Percentiles rank a stretch among this genome's conserved stretches.
Evolutionary conservation across 2,113 vertebrate species (phyloP).

Genomic region (Catharus fuscescens): DNA sequence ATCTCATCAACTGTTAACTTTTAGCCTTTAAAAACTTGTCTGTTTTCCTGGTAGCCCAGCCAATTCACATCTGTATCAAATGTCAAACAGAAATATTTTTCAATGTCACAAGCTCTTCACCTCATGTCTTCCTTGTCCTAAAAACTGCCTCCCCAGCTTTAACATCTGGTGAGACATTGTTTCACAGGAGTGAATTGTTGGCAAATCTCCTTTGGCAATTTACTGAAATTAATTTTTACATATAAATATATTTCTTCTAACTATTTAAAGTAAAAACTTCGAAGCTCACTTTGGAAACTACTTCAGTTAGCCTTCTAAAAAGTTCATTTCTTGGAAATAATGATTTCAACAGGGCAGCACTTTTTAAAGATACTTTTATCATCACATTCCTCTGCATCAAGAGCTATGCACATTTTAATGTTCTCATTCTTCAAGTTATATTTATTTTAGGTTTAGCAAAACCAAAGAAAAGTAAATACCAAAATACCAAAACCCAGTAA

Average conservation of each 20-base stretch:
- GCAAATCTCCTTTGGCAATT: not conserved
- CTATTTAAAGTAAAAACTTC: not conserved
- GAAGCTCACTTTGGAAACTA: not conserved
- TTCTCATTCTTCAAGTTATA: not conserved
- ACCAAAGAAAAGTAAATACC: not conserved
- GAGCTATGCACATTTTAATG: not conserved
- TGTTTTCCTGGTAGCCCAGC: not conserved
- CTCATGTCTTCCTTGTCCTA: not conserved
- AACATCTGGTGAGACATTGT: not conserved
- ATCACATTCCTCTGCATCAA: not conserved
- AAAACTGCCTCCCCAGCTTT: not conserved
- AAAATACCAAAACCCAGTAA: not conserved
- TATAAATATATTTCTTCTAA: not conserved
- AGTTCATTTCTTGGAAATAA: not conserved
- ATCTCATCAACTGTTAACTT: not conserved
- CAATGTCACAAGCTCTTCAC: not conserved
- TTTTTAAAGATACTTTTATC: not conserved
- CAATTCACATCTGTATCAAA: not conserved
- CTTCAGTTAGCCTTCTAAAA: not conserved
- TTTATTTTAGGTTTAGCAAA: not conserved
- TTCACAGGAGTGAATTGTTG: accelerated
- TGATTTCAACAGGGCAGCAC: not conserved
- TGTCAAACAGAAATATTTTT: not conserved
- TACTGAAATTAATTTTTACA: not conserved
- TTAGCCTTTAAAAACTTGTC: not conserved